Evolutionary conservation across 2,797 vertebrate species (phyloP), one percentile per base, ranked within the genome.

Genomic region (Acridotheres tristis): DNA sequence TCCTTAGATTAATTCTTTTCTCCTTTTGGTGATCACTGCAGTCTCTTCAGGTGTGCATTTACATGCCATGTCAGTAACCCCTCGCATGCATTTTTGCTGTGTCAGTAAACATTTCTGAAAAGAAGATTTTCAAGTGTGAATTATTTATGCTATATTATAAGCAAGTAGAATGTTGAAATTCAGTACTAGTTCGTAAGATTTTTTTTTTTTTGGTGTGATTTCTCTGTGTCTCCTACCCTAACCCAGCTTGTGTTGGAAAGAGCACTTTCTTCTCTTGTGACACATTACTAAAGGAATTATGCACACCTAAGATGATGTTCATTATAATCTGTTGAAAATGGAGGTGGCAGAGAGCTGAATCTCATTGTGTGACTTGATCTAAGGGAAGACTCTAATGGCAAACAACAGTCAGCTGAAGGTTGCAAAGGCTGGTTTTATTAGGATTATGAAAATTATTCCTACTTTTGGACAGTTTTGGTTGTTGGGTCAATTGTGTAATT

Each of bases 101-200:
- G 98, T 99, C 98, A 98, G 98, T 98, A 98, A 98, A 98, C 98
- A 98, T 98, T 98, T 98, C 97, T 97, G 97, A 98, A 98, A 98
- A 98, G 98, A 97, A 97, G 97, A 98, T 98, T 98, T 98, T 98
- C 86, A 94, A 95, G 85, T 84, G 97, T 99, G 98, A 99, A 99
- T 99, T 98, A 99, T 99, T 99, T 98, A 99, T 98, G 93, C 95
- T 94, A 77, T 95, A 96, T 98, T 98, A 98, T 98, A 98, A 98
- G 96, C 78, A 98, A 98, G 96, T 71, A 75, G 97, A 96, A 96
- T 93, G 96, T 96, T 89, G 98, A 98, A 99, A 99, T 98, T 97
- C 97, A 98, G 96, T 97, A 96, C 97, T 96, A 94, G 97, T 97
- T 97, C 73, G 2, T 50, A 83, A 94, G 97, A 96, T 40, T 40